Percentiles rank a stretch among this genome's conserved stretches.
These are phyloP conservation scores for Aphis gossypii DNA, from an alignment of 1,140 invertebrate genomes.

Conservation along the genomic window DNA sequence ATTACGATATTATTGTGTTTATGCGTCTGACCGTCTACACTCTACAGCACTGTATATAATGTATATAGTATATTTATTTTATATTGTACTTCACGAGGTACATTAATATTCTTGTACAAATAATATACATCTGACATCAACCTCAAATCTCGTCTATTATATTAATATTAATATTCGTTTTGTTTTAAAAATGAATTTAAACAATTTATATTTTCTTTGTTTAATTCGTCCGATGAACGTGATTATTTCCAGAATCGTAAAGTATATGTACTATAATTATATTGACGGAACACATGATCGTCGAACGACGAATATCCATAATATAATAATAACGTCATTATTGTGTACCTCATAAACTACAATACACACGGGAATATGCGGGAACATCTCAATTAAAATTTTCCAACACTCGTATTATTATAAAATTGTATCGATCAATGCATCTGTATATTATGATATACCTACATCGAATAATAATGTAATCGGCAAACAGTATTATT, in stretches of 20 bases:
- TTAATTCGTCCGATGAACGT: neutral
- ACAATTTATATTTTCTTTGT: neutral
- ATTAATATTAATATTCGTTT: neutral
- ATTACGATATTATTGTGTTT: neutral
- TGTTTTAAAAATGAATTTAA: neutral
- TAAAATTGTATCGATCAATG: neutral
- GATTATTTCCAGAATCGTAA: neutral
- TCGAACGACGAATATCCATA: neutral
- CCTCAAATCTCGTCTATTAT: neutral
- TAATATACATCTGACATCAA: neutral
- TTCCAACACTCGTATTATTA: neutral
- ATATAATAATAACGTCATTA: neutral
- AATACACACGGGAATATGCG: neutral
- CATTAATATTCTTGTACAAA: neutral
- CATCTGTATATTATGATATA: neutral
- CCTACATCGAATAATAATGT: no score
- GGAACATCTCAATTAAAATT: neutral
- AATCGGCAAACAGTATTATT: neutral
- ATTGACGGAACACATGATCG: neutral
- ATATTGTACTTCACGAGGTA: neutral
- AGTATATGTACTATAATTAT: neutral
- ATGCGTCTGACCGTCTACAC: neutral
- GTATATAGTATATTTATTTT: no score
- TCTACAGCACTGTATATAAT: neutral
- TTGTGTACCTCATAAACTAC: neutral